Evolutionary conservation across 1,140 invertebrate species (phyloP).

Genomic region (Mactra quadrangularis): DNA sequence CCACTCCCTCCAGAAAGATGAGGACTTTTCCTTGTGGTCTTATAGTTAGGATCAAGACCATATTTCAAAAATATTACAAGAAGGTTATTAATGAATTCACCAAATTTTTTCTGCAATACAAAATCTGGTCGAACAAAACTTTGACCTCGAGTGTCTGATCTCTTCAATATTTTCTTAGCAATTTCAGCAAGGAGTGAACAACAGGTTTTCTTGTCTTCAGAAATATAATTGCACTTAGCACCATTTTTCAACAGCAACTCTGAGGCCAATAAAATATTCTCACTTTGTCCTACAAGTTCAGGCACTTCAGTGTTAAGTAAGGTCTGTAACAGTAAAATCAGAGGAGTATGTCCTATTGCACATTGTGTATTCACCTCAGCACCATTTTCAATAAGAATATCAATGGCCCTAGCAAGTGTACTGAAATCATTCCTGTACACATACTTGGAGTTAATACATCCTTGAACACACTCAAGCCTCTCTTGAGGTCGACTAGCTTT

Average conservation of each 20-base stretch:
- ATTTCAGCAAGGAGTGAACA: conserved; percentile 71
- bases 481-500: conserved; percentile 66
- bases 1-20: conserved; percentile 71
- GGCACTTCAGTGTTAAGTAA: conserved; percentile 72
- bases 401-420: conserved; percentile 67
- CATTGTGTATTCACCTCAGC: conserved; percentile 73
- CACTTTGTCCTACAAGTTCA: conserved; percentile 64
- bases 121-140: background rate
- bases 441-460: conserved; percentile 71
- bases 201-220: conserved; percentile 64
- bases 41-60: conserved; percentile 79
- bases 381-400: conserved; percentile 72
- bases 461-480: conserved; percentile 68
- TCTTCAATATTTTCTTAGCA: conserved; percentile 61
- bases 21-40: conserved; percentile 60
- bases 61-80: conserved; percentile 70
- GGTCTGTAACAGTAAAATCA: conserved; percentile 75
- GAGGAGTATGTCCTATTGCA: conserved; percentile 76
- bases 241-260: conserved; percentile 72
- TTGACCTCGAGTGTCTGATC: background rate
- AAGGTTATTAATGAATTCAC: conserved; percentile 70
- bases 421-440: conserved; percentile 76
- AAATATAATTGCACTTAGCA: conserved; percentile 74
- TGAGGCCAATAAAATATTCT: conserved; percentile 67
- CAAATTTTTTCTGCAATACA: conserved; percentile 38